Evolutionary conservation across 2,797 vertebrate species (phyloP), one percentile per base, ranked within the genome.

Genomic region (Rhinichthys osculus): DNA sequence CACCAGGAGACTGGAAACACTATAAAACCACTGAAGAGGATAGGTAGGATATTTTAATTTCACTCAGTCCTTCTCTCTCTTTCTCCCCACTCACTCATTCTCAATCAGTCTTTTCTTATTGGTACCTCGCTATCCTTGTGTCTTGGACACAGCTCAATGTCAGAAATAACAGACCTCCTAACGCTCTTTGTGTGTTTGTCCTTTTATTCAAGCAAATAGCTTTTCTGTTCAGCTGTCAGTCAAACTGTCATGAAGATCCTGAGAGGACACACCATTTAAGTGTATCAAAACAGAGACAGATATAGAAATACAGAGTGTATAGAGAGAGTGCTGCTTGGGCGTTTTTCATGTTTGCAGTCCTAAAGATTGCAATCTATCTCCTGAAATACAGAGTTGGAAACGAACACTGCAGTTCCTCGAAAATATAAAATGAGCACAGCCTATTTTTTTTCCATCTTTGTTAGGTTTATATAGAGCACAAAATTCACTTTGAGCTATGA

Each of bases 161-260:
- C 78, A 66, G 52, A 85, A 85, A 85, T 47, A 85, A 85, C 77
- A 85, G 57, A 74, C 84, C 70, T 79, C 67, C 30, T 57, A 64
- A 72, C 9, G 5, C 6, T 85, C 78, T 81, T 72, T 81, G 70
- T 85, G 66, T 85, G 70, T 81, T 73, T 85, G 78, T 78, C 38
- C 70, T 81, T 81, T 85, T 85, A 81, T 85, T 67, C 84, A 74
- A 85, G 59, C 57, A 81, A 81, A 85, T 85, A 74, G 84, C 54
- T 85, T 85, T 85, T 85, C 78, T 85, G 78, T 66, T 54, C 57
- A 67, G 57, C 70, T 85, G 84, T 85, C 84, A 81, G 69, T 85
- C 78, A 85, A 85, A 64, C 78, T 81, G 54, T 33, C 52, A 73
- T 47, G 77, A 73, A 73, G 84, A 80, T 66, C 70, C 69, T 62